These are phyloP conservation scores for Ascaphus truei DNA, from an alignment of 2,113 vertebrate genomes.

Conservation along the genomic window DNA sequence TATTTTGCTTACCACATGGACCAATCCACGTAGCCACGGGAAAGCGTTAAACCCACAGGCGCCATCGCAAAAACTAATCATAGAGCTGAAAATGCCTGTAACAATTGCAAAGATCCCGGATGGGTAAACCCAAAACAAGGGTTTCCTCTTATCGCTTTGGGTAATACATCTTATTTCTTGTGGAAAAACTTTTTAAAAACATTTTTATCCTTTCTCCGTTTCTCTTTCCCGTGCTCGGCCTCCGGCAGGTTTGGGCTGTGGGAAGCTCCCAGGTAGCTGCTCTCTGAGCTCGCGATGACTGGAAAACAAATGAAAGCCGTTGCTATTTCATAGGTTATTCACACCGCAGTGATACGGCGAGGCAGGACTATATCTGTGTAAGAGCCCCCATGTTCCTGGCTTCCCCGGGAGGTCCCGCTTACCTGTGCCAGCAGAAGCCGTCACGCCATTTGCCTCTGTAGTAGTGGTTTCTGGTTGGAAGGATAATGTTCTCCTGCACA, in stretches of 20 bases:
- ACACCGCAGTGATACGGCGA: too few relatives aligned
- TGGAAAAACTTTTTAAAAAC: slow-evolving; percentile 62
- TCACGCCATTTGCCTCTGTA: slow-evolving; percentile 1
- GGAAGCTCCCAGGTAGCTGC: not conserved
- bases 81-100: too few relatives aligned
- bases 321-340: too few relatives aligned
- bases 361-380: too few relatives aligned
- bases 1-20: too few relatives aligned
- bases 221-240: slow-evolving; percentile 20
- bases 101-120: too few relatives aligned
- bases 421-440: slow-evolving; percentile 9
- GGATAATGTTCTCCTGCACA: slow-evolving; percentile 46
- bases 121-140: too few relatives aligned
- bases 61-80: too few relatives aligned
- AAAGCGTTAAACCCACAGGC: too few relatives aligned
- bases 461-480: slow-evolving; percentile 33
- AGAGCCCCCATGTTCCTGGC: too few relatives aligned
- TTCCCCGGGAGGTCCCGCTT: too few relatives aligned
- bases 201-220: slow-evolving; percentile 40
- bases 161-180: slow-evolving; percentile 38
- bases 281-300: not conserved
- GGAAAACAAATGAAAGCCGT: not conserved
- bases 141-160: not conserved
- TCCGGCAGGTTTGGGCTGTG: not conserved
- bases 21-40: too few relatives aligned